Base-by-base conservation (phyloP, 2,797 vertebrate genomes). In the Cryptoprocta ferox region DNA sequence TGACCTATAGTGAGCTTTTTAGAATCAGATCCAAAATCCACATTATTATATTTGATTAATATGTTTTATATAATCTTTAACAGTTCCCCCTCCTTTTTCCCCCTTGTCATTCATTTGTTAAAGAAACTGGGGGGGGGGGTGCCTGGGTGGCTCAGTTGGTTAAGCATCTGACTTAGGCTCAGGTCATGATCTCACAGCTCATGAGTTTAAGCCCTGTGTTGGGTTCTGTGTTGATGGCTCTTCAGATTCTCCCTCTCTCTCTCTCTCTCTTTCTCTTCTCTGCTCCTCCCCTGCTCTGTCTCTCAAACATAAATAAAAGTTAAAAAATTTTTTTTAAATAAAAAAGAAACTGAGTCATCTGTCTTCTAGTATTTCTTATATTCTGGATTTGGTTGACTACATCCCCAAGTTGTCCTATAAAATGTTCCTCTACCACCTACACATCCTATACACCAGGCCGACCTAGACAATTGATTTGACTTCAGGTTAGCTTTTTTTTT, bases 1-100 rank as follows among this genome's bases (percentile, higher is more conserved):
- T 59, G 56, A 59, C 56, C 8, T 59, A 91, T 12, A 94, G 80
- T 30, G 48, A 65, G 2, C 5, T 70, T 94, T 96, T 93, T 21
- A 97, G 91, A 91, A 68, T 42, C 12, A 65, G 37, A 87, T 79
- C 56, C 12, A 76, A 84, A 91, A 15, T 45, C 45, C 63, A 95
- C 9, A 78, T 3, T 3, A 59, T 45, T 95, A 24, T 71, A 90
- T 87, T 71, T 90, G 6, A 53, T 85, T 76, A 85, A 82, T 78
- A 18, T 71, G 16, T 71, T 63, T 94, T 68, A 71, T 87, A 87
- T 42, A 53, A 70, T 66, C n/a, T 95, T 88, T 79, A 90, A 75
- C 8, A 86, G 37, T 86, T 79, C 13, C 4, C 16, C 8, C 2
- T 50, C 5, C 35, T 61, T 75, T 91, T 76, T 63, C 30, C 9